phyloP scores from a whole-genome alignment of 2,888 invertebrate genomes.

The Teinopalpus imperialis region DNA sequence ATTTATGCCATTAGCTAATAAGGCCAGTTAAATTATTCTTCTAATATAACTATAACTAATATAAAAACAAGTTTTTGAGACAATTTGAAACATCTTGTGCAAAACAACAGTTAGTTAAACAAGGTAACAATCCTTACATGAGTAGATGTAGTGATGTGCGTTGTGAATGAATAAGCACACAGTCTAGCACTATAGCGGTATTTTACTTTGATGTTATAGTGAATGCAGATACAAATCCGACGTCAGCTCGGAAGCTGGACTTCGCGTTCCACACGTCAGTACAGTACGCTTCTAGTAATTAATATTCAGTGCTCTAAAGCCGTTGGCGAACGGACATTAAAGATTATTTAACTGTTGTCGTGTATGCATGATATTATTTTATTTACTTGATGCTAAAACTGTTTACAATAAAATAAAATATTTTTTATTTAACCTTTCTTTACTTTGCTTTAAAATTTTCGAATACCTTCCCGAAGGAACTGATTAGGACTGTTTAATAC shows the following conservation, averaged over 20 bases:
- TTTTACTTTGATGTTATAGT: slow-evolving; percentile 25
- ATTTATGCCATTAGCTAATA: too few relatives aligned
- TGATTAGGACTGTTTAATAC: too few relatives aligned
- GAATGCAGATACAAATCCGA: slow-evolving; percentile 39
- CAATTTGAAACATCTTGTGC: too few relatives aligned
- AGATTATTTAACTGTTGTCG: slow-evolving; percentile 61
- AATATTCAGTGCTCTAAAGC: slow-evolving; percentile 69
- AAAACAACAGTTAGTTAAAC: too few relatives aligned
- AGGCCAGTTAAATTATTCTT: too few relatives aligned
- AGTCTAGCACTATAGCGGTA: slow-evolving; percentile 29
- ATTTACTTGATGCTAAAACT: too few relatives aligned
- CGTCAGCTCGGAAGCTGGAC: slow-evolving; percentile 43
- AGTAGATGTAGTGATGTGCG: not conserved
- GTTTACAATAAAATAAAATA: too few relatives aligned
- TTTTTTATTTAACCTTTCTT: too few relatives aligned
- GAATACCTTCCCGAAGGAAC: too few relatives aligned
- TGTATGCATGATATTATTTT: slow-evolving; percentile 33
- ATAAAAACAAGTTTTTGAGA: too few relatives aligned
- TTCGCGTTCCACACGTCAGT: slow-evolving; percentile 61
- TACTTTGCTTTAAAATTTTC: too few relatives aligned
- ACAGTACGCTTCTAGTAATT: slow-evolving; percentile 63
- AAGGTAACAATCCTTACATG: not conserved
- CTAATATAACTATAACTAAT: too few relatives aligned
- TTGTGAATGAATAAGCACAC: slow-evolving; percentile 9
- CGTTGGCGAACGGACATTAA: slow-evolving; percentile 61